Base-by-base conservation (phyloP, 2,888 invertebrate genomes). In the Eudemis profundana region DNA sequence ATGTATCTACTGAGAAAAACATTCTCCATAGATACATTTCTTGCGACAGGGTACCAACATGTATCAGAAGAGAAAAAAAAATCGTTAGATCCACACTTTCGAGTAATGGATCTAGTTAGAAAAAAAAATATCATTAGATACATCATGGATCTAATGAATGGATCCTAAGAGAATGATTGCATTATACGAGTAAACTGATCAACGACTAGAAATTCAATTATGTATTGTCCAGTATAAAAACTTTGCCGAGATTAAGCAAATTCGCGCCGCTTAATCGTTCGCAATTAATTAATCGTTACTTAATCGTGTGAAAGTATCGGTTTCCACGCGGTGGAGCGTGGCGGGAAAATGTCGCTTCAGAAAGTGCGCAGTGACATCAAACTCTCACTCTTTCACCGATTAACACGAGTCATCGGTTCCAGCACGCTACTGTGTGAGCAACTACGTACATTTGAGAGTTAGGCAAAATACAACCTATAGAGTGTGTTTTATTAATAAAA, bases 351-450 rank as follows among this genome's bases (percentile, higher is more conserved):
- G 61, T 40, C 51, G 62, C 54, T 19, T 38, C 65, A 60, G 65
- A 65, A 65, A 65, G 74, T 77, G 77, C 71, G 73, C 77, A 72
- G 74, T 78, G 82, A 77, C 81, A 80, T 77, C 75, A 77, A 68
- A 79, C 87, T 89, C 84, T 88, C 84, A 84, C 86, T 84, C 89
- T 89, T 86, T 88, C 86, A 85, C 86, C 81, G 70, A 83, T 85
- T 85, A 85, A 79, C 82, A 65, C 67, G 74, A 85, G 87, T 85
- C 86, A 87, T 87, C 80, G 85, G 76, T 82, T 83, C 72, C 80
- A 75, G 79, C 83, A 83, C 82, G 83, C 69, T 68, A 57, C 50
- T 61, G 51, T 47, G 8, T 19, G 4, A 8, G 5, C 19, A 10
- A 60, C 63, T 33, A 33, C 61, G 33, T 10, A 61, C 2, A 21